Conservation (phyloP, 1,140 invertebrate genomes). For the Heliothis subflexa region DNA sequence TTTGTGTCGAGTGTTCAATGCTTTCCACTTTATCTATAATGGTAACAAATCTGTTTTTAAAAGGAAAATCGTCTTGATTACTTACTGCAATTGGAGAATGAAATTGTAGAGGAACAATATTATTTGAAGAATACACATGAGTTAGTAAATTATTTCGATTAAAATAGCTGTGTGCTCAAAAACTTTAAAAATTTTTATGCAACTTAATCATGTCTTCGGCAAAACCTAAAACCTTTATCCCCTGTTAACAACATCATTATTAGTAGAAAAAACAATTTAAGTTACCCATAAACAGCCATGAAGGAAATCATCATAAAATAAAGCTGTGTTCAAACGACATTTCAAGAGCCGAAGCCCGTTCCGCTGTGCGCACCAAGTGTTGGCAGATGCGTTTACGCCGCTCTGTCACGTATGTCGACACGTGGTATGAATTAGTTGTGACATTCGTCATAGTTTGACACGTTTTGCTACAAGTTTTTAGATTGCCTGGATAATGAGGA, state of each 20-base stretch:
- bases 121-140: background rate
- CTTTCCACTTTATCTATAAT: too few species aligned
- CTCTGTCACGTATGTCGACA: slow-evolving; percentile 16
- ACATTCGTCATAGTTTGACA: slow-evolving; percentile 32
- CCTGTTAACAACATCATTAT: background rate
- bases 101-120: background rate
- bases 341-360: slow-evolving; percentile 15
- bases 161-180: too few species aligned
- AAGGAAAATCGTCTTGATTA: background rate
- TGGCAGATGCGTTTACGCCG: slow-evolving; percentile 18
- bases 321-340: background rate
- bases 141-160: too few species aligned
- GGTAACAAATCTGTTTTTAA: slow-evolving; percentile 5
- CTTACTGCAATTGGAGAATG: background rate
- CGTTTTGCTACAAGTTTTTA: slow-evolving; percentile 2
- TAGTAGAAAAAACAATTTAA: background rate
- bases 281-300: background rate
- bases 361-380: slow-evolving; percentile 22
- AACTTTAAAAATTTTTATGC: too few species aligned
- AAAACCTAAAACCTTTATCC: background rate
- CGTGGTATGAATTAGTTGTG: slow-evolving; percentile 22
- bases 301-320: slow-evolving; percentile 31
- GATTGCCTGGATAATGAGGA: background rate
- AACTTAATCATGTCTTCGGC: background rate
- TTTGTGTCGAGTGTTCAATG: too few species aligned